These are phyloP conservation scores for Arbacia lixula DNA, from an alignment of 53 echinoderm and acorn worm genomes.

Conservation along the genomic window DNA sequence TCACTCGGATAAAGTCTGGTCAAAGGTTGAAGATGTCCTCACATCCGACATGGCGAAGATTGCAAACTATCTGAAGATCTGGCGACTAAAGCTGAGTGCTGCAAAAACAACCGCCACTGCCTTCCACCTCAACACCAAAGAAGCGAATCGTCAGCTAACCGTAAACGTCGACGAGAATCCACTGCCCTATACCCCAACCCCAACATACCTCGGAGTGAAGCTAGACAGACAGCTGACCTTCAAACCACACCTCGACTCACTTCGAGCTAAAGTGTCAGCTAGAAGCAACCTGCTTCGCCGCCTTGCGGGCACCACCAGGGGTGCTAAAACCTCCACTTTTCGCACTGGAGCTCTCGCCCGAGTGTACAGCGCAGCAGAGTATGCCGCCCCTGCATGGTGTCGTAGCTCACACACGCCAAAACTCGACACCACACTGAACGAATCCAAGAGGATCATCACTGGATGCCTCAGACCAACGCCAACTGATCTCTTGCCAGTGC, in stretches of 20 bases:
- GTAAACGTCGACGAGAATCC: background rate
- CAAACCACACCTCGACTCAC: conserved; percentile 28
- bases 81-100: conserved; percentile 54
- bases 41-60: conserved; percentile 44
- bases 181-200: conserved; percentile 31
- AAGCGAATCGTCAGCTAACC: conserved; percentile 36
- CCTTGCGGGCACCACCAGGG: conserved; percentile 37
- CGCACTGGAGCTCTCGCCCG: conserved; percentile 28
- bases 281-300: too few relatives aligned
- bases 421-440: conserved; percentile 1
- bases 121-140: too few relatives aligned
- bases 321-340: too few relatives aligned
- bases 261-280: too few relatives aligned
- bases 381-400: conserved; percentile 37
- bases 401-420: conserved; percentile 25
- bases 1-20: background rate
- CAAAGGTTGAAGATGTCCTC: too few relatives aligned
- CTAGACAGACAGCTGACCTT: conserved; percentile 59
- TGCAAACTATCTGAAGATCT: conserved; percentile 43
- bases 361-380: conserved; percentile 45
- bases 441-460: background rate
- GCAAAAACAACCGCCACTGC: too few relatives aligned
- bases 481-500: too few relatives aligned
- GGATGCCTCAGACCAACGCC: too few relatives aligned
- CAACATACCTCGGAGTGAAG: conserved; percentile 65